A percentile compares a stretch with the other conserved stretches of the same genome.
phyloP scores from a whole-genome alignment of 2,888 invertebrate species.

The Cantharis rustica region DNA sequence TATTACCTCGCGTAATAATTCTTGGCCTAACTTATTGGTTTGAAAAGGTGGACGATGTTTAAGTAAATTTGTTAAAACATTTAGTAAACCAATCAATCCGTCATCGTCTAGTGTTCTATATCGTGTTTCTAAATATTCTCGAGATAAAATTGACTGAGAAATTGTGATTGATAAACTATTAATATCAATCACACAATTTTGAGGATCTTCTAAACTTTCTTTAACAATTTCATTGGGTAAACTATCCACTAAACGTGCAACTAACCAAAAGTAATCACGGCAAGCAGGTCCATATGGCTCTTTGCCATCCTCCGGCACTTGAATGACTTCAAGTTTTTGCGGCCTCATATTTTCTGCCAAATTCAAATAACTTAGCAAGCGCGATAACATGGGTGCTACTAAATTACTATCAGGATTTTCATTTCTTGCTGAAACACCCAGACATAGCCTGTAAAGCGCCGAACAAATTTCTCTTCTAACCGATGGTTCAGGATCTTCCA shows the following conservation, averaged over 20 bases:
- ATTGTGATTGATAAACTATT: slow-evolving; percentile 70
- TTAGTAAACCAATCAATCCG: slow-evolving; percentile 85
- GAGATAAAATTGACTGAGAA: slow-evolving; percentile 71
- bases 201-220: slow-evolving; percentile 63
- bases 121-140: slow-evolving; percentile 83
- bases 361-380: slow-evolving; percentile 79
- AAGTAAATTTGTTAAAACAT: slow-evolving; percentile 83
- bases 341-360: slow-evolving; percentile 86
- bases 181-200: slow-evolving; percentile 67
- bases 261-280: slow-evolving; percentile 92
- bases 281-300: slow-evolving; percentile 95
- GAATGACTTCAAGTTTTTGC: slow-evolving; percentile 56
- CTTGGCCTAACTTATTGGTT: slow-evolving; percentile 74
- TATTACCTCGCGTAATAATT: slow-evolving; percentile 66
- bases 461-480: slow-evolving; percentile 91
- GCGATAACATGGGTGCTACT: slow-evolving; percentile 78
- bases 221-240: slow-evolving; percentile 79
- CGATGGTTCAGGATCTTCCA: slow-evolving; percentile 92
- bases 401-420: slow-evolving; percentile 64
- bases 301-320: slow-evolving; percentile 77
- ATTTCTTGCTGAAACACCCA: slow-evolving; percentile 63
- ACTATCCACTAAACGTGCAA: slow-evolving; percentile 86
- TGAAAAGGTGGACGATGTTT: slow-evolving; percentile 90
- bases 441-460: slow-evolving; percentile 86
- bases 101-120: slow-evolving; percentile 86